Evolutionary conservation across 1,140 invertebrate genomes (phyloP), one percentile per base, ranked within the genome.

Genomic region (Drosophila simulans): DNA sequence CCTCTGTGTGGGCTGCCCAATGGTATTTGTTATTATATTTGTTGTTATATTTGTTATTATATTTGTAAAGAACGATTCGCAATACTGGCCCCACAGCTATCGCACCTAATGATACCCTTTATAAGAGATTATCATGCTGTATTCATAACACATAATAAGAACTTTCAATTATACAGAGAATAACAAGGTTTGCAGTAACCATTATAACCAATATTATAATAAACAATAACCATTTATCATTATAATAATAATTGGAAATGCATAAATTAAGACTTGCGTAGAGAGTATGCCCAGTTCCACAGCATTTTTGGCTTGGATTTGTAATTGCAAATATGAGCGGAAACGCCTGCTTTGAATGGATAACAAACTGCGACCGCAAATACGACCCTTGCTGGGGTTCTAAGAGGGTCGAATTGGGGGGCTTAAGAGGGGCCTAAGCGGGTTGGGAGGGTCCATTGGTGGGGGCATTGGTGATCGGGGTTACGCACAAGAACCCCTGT

Each of bases 311-410:
- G 56, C 39, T 82, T 83, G 45, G 76, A 77, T 83, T 83, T 88
- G 79, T 83, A 88, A 80, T 88, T 77, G 83, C 83, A 83, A 88
- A 83, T 88, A 88, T 77, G 66, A 74, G 59, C 83, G 83, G 83
- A 88, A 88, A 68, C 63, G 59, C 69, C 55, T 62, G 66, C 59
- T 88, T 88, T 89, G 54, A 64, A 89, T 89, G 83, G 59, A 77
- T 85, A 66, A 70, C 49, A 70, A 46, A 70, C 49, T 46, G 42
- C 51, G 63, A 69, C 66, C 49, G 64, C 63, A 70, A 13, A 31
- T 34, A 5, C 34, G 45, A 59, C 57, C 57, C 45, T 39, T 34
- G 45, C 13, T 2, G 15, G 5, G 45, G 60, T 62, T 20, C 42
- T 43, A 48, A 31, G 34, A n/a, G 7, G 7, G 34, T 13, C 5